phyloP scores from a whole-genome alignment of 2,113 vertebrate genomes.

The Triplophysa dalaica region DNA sequence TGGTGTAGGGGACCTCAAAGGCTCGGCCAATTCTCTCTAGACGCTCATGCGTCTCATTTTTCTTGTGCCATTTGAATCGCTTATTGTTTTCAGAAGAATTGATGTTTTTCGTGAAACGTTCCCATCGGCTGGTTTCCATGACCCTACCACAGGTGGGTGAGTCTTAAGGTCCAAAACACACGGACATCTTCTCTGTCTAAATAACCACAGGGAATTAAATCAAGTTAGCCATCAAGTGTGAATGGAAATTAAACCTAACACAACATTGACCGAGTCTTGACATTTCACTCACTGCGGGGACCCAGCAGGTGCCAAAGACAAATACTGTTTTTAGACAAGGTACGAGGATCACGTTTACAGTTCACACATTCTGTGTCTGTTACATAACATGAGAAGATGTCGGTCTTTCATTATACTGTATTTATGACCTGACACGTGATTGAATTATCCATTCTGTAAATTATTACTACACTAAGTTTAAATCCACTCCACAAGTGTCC shows the following conservation, averaged over 20 bases:
- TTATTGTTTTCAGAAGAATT: constrained; percentile 53
- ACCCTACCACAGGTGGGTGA: constrained; percentile 51
- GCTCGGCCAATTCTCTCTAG: constrained; percentile 30
- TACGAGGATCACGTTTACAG: neutral
- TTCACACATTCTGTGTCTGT: constrained; percentile 19
- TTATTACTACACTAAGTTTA: too few species aligned
- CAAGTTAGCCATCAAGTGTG: constrained; percentile 35
- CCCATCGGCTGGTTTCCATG: constrained; percentile 54
- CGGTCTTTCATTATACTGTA: neutral
- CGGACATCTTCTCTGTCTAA: constrained; percentile 49
- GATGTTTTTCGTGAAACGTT: constrained; percentile 53
- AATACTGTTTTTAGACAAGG: constrained; percentile 11
- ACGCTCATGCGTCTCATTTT: constrained; percentile 48
- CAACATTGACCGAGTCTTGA: constrained; percentile 43
- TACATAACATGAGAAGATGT: neutral
- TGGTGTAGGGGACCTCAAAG: constrained; percentile 36
- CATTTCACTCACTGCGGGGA: constrained; percentile 39
- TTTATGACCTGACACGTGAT: constrained; percentile 22
- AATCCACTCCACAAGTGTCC: too few species aligned
- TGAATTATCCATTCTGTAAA: neutral
- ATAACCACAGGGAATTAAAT: constrained; percentile 41
- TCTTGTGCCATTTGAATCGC: constrained; percentile 42
- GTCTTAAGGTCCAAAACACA: constrained; percentile 44
- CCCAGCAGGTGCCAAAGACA: constrained; percentile 21
- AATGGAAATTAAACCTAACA: constrained; percentile 40